Percentiles rank a stretch among this genome's conserved stretches.
These are phyloP conservation scores for Leptobrachium leishanense DNA, from an alignment of 2,113 vertebrate genomes.

Conservation along the genomic window DNA sequence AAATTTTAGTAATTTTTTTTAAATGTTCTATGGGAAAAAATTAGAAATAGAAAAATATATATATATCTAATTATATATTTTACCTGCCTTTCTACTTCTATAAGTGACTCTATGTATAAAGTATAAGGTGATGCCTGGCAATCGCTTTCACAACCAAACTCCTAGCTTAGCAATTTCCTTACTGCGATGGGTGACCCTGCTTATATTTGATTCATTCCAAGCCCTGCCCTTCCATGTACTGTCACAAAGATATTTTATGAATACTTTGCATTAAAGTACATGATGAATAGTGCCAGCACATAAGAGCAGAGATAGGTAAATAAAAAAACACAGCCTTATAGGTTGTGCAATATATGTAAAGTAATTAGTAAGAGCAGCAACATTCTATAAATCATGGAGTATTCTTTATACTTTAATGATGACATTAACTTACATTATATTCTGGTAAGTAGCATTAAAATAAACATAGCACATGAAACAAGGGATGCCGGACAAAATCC, in stretches of 20 bases:
- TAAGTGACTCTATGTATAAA: background rate
- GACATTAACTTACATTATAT: background rate
- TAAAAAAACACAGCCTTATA: constrained; percentile 10
- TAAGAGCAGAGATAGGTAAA: constrained; percentile 11
- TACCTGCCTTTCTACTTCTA: too few relatives aligned
- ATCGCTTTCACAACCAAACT: background rate
- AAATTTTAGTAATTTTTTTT: too few relatives aligned
- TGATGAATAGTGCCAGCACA: background rate
- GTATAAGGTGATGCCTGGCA: background rate
- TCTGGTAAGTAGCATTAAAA: background rate
- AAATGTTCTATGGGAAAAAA: too few relatives aligned
- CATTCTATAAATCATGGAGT: constrained; percentile 7
- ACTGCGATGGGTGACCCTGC: background rate
- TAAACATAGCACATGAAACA: background rate
- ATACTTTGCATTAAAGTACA: constrained; percentile 4
- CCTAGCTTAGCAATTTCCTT: background rate
- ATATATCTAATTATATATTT: too few relatives aligned
- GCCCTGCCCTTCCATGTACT: background rate
- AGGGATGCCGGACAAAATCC: too few relatives aligned
- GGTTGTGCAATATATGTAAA: constrained; percentile 14
- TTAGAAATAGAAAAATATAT: too few relatives aligned
- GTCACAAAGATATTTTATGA: constrained; percentile 23
- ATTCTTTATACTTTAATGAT: constrained; percentile 5
- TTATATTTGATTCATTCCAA: background rate
- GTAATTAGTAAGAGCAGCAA: constrained; percentile 20